A percentile compares a stretch with the other conserved stretches of the same genome.
Evolutionary conservation across 2,797 vertebrate genomes (phyloP).

Genomic region (Lepilemur septentrionalis): DNA sequence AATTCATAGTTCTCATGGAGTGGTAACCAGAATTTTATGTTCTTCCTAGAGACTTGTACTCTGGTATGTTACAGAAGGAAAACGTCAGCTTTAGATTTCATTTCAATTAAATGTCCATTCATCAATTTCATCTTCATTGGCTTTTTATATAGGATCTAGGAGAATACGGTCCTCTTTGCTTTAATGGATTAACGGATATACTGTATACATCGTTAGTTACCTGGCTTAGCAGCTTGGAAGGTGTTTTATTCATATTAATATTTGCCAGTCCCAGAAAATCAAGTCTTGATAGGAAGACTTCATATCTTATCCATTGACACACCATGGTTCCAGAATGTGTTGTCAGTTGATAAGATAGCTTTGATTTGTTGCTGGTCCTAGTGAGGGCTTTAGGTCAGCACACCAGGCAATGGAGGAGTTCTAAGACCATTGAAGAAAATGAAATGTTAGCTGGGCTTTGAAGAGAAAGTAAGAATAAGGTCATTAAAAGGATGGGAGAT

Average conservation of each 20-base stretch:
- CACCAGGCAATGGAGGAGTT: background rate
- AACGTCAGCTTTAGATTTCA: constrained; percentile 17
- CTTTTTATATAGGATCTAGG: background rate
- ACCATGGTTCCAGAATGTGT: background rate
- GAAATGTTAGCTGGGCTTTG: background rate
- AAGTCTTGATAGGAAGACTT: background rate
- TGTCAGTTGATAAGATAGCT: background rate
- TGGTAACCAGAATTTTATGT: background rate
- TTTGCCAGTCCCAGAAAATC: background rate
- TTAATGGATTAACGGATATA: background rate
- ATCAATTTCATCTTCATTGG: background rate
- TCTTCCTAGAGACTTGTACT: background rate
- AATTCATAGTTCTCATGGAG: background rate
- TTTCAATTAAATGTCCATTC: background rate
- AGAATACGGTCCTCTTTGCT: background rate
- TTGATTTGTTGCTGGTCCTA: background rate
- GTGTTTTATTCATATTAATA: background rate
- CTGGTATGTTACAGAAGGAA: background rate
- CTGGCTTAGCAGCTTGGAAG: background rate
- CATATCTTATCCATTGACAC: background rate
- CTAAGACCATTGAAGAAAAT: background rate
- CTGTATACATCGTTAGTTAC: background rate
- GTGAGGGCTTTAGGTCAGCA: background rate
- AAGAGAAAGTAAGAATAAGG: background rate
- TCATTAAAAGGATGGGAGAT: background rate